phyloP scores from a whole-genome alignment of 1,140 invertebrate species.

The Macrocentrus cingulum region DNA sequence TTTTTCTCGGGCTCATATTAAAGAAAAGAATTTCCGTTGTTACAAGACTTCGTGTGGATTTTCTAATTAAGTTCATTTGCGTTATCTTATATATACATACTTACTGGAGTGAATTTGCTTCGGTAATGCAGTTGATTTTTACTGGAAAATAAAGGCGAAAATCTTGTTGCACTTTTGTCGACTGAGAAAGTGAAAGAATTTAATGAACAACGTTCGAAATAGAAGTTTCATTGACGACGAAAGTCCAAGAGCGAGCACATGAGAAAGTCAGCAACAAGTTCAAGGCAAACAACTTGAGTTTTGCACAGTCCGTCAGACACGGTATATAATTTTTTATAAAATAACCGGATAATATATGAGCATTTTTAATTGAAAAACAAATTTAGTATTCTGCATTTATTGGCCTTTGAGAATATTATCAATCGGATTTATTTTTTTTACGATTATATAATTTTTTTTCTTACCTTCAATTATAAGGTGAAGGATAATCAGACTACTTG shows the following conservation, averaged over 20 bases:
- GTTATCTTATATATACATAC: not conserved
- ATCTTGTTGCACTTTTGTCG: not conserved
- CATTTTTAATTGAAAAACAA: no score
- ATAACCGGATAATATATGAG: no score
- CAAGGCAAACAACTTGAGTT: constrained; percentile 9
- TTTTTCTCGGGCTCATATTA: not conserved
- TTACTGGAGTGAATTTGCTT: no score
- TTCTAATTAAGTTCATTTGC: not conserved
- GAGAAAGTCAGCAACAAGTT: constrained; percentile 15
- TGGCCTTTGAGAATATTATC: no score
- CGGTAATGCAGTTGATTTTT: no score
- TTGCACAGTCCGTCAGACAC: not conserved
- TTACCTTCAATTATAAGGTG: no score
- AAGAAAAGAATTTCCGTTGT: not conserved
- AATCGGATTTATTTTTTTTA: no score
- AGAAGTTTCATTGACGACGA: not conserved
- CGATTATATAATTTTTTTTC: no score
- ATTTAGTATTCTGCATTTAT: no score
- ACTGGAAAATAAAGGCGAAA: no score
- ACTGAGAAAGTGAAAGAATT: not conserved
- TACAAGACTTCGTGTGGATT: not conserved
- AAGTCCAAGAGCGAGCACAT: not conserved
- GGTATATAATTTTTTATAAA: no score
- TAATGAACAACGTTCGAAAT: not conserved
- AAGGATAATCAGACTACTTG: not conserved